These are phyloP conservation scores for Mungos mungo DNA, from an alignment of 2,113 vertebrate genomes.

Conservation along the genomic window DNA sequence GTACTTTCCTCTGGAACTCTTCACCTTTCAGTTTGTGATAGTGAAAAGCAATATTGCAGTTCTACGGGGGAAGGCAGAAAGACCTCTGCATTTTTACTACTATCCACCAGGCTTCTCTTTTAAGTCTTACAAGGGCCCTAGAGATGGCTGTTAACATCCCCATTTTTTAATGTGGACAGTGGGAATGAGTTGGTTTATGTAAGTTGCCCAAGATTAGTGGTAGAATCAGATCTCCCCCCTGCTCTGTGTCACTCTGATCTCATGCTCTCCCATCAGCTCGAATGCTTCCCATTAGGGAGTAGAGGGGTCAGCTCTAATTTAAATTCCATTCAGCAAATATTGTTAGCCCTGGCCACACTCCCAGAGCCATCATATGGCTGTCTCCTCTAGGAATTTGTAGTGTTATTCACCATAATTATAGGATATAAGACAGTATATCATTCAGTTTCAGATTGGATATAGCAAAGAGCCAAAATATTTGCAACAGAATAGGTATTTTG, in stretches of 20 bases:
- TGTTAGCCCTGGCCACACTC: constrained; percentile 69
- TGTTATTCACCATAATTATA: constrained; percentile 62
- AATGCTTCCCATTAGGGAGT: constrained; percentile 55
- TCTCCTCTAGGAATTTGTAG: constrained; percentile 68
- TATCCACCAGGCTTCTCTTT: not conserved
- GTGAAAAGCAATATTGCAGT: not conserved
- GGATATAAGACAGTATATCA: constrained; percentile 9
- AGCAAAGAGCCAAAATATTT: constrained; percentile 24
- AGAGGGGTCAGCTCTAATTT: constrained; percentile 60
- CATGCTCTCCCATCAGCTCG: constrained; percentile 31
- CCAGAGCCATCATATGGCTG: constrained; percentile 56
- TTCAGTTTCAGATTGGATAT: not conserved
- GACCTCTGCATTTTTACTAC: not conserved
- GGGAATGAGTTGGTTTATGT: not conserved
- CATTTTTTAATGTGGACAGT: not conserved
- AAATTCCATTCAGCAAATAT: constrained; percentile 70
- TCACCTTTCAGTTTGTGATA: constrained; percentile 23
- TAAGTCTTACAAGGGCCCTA: not conserved
- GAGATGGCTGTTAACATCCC: not conserved
- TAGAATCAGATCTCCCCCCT: not conserved
- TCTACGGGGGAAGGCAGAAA: not conserved
- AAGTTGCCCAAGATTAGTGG: not conserved
- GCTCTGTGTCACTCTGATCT: not conserved
- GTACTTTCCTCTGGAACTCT: constrained; percentile 11
- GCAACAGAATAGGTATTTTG: constrained; percentile 2